Evolutionary conservation across 30 jellyfish, hydroid and myxozoan species (phyloP).

Genomic region (Turritopsis rubra): DNA sequence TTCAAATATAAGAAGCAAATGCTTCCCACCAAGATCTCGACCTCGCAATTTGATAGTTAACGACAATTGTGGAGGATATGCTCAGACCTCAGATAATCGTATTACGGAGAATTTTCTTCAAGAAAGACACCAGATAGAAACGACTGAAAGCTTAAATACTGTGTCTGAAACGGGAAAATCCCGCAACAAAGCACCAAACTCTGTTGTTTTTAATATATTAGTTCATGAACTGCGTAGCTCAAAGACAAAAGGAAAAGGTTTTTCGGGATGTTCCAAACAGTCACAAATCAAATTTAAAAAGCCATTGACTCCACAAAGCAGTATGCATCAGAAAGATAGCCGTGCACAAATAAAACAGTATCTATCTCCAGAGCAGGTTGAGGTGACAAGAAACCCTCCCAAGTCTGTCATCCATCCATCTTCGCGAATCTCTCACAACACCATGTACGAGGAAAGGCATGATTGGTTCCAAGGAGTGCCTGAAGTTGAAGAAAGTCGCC

Average conservation of each 20-base stretch:
- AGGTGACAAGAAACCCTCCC: not conserved
- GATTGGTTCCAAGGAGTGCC: not conserved
- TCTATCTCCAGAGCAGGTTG: not conserved
- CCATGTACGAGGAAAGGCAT: not conserved
- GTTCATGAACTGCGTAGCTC: not conserved
- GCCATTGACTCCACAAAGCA: not conserved
- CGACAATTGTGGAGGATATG: no score
- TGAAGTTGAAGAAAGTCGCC: not conserved
- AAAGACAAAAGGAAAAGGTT: no score
- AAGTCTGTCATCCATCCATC: not conserved
- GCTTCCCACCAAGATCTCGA: not conserved
- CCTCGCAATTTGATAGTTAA: not conserved
- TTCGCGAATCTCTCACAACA: not conserved
- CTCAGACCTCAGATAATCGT: not conserved
- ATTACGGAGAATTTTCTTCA: not conserved
- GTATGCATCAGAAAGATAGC: not conserved
- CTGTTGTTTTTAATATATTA: not conserved
- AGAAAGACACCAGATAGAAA: not conserved
- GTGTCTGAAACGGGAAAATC: not conserved
- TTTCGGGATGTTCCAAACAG: not conserved
- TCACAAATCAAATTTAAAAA: not conserved
- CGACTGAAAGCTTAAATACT: not conserved
- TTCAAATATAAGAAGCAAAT: not conserved
- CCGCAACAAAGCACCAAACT: not conserved
- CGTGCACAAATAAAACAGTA: not conserved